Base-by-base conservation (phyloP, 2,797 vertebrate species). In the Botia kubotai region DNA sequence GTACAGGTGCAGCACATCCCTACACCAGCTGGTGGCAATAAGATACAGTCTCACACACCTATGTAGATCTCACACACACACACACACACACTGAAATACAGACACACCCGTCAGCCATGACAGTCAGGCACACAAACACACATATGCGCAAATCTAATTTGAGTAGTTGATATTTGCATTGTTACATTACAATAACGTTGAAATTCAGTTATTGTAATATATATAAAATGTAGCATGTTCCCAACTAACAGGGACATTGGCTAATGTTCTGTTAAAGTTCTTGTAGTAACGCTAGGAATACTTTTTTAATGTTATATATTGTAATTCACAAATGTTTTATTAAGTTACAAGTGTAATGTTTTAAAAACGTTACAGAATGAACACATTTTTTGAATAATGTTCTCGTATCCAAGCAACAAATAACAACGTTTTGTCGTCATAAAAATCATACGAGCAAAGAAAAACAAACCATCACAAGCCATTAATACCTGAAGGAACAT, bases 11-110 rank as follows among this genome's bases (percentile, higher is more conserved):
- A 91, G 87, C 91, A 87, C 91, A 80, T 82, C 85, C 66, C 79
- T 78, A 87, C 87, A 90, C 92, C 92, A 93, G 93, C 83, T 92
- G 92, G 91, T 92, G 93, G 92, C 92, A 93, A 93, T 89, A 92
- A 81, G 89, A 87, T 86, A 89, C 89, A 87, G 10, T 77, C 77
- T 80, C 10, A 67, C 67, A 69, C 70, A 79, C 81, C 58, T 65
- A 16, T 57, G 36, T 50, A 68, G 48, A 62, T 50, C 46, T 76
- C 72, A 7, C 52, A 6, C 53, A 13, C 14, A 1, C 82, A 21
- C 19, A 63, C 8, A 19, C 46, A 62, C 62, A 46, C 19, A 53
- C 7, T 63, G 7, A 60, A 1, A 62, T 3, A 58, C 36, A 50
- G 8, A 62, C 58, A 17, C 16, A 6, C 50, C 14, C 50, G 2